A percentile compares a stretch with the other conserved stretches of the same genome.
phyloP scores from a whole-genome alignment of 2,888 invertebrate genomes.

The Syritta pipiens region DNA sequence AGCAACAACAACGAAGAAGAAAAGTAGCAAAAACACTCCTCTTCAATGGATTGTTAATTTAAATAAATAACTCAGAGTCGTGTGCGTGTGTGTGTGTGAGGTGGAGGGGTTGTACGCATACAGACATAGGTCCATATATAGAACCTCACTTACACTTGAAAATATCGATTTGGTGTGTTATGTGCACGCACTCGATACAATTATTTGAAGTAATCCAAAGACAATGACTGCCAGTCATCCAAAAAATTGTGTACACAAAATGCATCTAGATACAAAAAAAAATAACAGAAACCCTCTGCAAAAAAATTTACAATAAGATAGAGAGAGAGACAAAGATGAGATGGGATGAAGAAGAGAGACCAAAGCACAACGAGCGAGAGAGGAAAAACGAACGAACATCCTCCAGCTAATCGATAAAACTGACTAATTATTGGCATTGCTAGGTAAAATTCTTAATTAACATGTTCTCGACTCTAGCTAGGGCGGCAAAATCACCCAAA shows the following conservation, averaged over 20 bases:
- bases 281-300: no score
- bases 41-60: slow-evolving; percentile 53
- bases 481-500: slow-evolving; percentile 64
- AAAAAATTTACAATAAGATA: slow-evolving; percentile 16
- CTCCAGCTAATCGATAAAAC: slow-evolving; percentile 73
- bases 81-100: not conserved
- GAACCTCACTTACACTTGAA: slow-evolving; percentile 44
- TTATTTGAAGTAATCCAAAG: slow-evolving; percentile 22
- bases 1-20: slow-evolving; percentile 15
- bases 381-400: slow-evolving; percentile 58
- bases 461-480: slow-evolving; percentile 71
- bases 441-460: slow-evolving; percentile 73
- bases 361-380: slow-evolving; percentile 8
- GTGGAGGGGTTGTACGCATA: no score
- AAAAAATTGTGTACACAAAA: slow-evolving; percentile 35
- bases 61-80: slow-evolving; percentile 43
- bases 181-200: not conserved
- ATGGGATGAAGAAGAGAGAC: slow-evolving; percentile 8
- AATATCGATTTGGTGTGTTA: slow-evolving; percentile 53
- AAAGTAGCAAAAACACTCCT: slow-evolving; percentile 37
- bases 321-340: slow-evolving; percentile 19
- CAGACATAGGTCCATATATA: not conserved
- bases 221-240: slow-evolving; percentile 33
- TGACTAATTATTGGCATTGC: slow-evolving; percentile 73
- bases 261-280: slow-evolving; percentile 2